Evolutionary conservation across 2,797 vertebrate genomes (phyloP).

Genomic region (Poecilia gillii): DNA sequence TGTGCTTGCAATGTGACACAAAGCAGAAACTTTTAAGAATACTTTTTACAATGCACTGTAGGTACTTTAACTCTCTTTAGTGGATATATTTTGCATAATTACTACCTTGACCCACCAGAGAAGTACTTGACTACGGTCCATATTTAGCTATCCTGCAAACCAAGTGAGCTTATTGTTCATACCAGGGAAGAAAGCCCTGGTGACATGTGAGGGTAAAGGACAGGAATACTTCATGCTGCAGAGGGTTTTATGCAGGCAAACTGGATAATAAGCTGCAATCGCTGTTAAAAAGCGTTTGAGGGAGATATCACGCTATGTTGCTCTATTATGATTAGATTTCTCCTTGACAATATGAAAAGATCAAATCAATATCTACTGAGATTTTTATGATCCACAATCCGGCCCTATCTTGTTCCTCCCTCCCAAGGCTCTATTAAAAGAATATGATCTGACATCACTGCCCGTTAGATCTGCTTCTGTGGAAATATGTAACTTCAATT

Average conservation of each 20-base stretch:
- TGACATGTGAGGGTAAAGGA: conserved; percentile 47
- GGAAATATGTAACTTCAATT: conserved; percentile 68
- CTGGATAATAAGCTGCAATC: conserved; percentile 69
- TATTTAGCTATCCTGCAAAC: conserved; percentile 28
- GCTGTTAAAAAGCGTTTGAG: conserved; percentile 71
- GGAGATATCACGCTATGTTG: conserved; percentile 76
- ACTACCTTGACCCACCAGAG: conserved; percentile 54
- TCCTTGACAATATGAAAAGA: conserved; percentile 82
- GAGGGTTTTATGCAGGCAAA: conserved; percentile 46
- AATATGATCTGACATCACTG: conserved; percentile 67
- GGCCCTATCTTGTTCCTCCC: conserved; percentile 39
- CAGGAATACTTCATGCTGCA: conserved; percentile 38
- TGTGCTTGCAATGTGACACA: not conserved
- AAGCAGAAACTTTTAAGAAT: not conserved
- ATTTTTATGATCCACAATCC: conserved; percentile 77
- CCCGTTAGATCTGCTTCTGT: conserved; percentile 48
- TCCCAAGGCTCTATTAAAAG: conserved; percentile 63
- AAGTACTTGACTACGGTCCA: conserved; percentile 46
- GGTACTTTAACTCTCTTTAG: conserved; percentile 60
- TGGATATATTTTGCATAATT: conserved; percentile 65
- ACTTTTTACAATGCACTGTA: conserved; percentile 10
- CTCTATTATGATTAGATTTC: conserved; percentile 80
- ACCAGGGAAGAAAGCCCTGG: conserved; percentile 24
- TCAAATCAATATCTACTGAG: conserved; percentile 82
- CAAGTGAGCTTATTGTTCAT: conserved; percentile 13